phyloP scores from a whole-genome alignment of 2,888 invertebrate genomes.

The Sphaerophoria rueppellii region DNA sequence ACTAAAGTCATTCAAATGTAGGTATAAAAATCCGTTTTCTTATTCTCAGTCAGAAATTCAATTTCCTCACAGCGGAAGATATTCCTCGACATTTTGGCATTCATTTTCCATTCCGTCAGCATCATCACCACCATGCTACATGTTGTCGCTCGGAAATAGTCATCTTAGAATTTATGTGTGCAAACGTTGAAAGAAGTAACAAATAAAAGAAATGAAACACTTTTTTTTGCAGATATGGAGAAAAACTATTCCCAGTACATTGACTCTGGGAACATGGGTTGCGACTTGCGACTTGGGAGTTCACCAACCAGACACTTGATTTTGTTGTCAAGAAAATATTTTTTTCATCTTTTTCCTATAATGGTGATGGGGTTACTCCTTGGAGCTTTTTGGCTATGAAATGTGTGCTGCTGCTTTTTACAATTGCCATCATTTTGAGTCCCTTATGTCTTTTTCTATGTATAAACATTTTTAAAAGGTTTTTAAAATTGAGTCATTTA shows the following conservation, averaged over 20 bases:
- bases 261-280: slow-evolving; percentile 45
- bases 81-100: slow-evolving; percentile 51
- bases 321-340: slow-evolving; percentile 21
- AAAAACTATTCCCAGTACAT: slow-evolving; percentile 58
- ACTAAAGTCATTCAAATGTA: slow-evolving; percentile 52
- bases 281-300: not conserved
- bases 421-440: slow-evolving; percentile 9
- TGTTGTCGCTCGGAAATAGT: slow-evolving; percentile 50
- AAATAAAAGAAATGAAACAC: slow-evolving; percentile 15
- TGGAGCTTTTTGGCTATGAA: slow-evolving; percentile 7
- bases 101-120: slow-evolving; percentile 59
- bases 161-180: slow-evolving; percentile 45
- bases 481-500: slow-evolving; percentile 66
- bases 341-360: slow-evolving; percentile 3
- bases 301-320: slow-evolving; percentile 11
- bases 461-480: slow-evolving; percentile 40
- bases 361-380: slow-evolving; percentile 32
- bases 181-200: not conserved
- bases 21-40: not conserved
- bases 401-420: slow-evolving; percentile 14
- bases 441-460: too few species aligned
- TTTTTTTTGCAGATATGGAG: slow-evolving; percentile 31
- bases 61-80: slow-evolving; percentile 67
- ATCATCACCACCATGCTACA: slow-evolving; percentile 43
- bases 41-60: slow-evolving; percentile 55